These are phyloP conservation scores for Orestias chungarensis DNA, from an alignment of 2,797 vertebrate genomes.

Conservation along the genomic window DNA sequence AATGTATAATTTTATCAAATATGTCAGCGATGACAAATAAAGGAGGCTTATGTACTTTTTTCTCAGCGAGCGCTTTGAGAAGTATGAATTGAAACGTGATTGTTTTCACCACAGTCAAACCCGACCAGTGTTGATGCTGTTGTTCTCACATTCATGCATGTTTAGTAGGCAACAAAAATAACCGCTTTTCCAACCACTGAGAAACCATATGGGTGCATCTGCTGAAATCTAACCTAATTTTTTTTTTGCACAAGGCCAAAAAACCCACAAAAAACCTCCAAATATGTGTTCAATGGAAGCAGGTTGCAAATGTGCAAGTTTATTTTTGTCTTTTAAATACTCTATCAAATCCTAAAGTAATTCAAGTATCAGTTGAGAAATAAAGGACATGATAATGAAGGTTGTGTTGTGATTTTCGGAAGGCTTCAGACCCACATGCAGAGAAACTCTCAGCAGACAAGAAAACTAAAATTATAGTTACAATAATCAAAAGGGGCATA, in stretches of 20 bases:
- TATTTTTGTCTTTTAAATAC: not conserved
- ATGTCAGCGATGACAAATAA: no score
- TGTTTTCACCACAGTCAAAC: not conserved
- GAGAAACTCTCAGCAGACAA: no score
- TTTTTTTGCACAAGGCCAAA: not conserved
- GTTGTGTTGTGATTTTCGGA: no score
- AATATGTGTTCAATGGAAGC: not conserved
- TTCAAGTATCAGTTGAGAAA: not conserved
- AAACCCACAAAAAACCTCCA: not conserved
- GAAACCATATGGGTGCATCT: not conserved
- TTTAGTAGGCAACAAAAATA: not conserved
- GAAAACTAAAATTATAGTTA: no score
- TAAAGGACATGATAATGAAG: not conserved
- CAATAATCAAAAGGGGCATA: no score
- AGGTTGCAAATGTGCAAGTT: not conserved
- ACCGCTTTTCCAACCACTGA: not conserved
- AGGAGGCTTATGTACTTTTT: not conserved
- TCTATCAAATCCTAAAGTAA: not conserved
- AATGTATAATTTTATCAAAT: no score
- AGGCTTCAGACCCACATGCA: no score
- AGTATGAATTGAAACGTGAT: not conserved
- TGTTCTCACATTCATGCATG: not conserved
- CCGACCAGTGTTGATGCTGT: not conserved
- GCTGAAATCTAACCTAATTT: not conserved
- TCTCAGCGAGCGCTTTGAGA: not conserved